Percentiles rank a stretch among this genome's conserved stretches.
These are phyloP conservation scores for Astropecten irregularis DNA, from an alignment of 53 echinoderm and acorn worm genomes.

Conservation along the genomic window DNA sequence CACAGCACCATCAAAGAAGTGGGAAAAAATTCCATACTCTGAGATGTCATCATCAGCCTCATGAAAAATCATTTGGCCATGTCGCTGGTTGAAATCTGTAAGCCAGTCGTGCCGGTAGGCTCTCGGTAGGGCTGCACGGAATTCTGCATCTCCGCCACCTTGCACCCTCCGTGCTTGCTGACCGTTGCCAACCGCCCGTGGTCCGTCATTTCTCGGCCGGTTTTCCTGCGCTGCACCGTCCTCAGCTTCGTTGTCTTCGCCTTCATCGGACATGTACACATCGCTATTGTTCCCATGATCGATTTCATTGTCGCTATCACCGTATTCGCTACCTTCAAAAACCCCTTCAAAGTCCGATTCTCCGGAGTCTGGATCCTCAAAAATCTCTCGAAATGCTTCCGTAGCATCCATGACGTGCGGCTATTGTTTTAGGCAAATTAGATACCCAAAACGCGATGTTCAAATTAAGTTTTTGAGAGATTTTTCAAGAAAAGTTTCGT, in stretches of 20 bases:
- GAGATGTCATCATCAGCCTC: background rate
- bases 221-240: background rate
- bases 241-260: background rate
- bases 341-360: conserved; percentile 9
- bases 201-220: background rate
- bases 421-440: background rate
- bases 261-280: background rate
- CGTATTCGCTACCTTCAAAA: background rate
- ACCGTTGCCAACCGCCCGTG: too few relatives aligned
- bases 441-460: background rate
- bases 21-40: background rate
- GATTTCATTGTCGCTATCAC: too few relatives aligned
- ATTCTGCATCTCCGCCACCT: background rate
- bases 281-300: background rate
- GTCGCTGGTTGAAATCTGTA: conserved; percentile 30
- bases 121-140: background rate
- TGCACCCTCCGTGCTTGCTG: too few relatives aligned
- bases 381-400: background rate
- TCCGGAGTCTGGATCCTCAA: background rate
- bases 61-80: conserved; percentile 4
- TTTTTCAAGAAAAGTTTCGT: background rate
- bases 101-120: conserved; percentile 17
- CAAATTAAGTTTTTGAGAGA: background rate
- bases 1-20: background rate
- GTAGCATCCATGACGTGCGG: background rate